Evolutionary conservation across 2,797 vertebrate species (phyloP).

Genomic region (Sebastes oblongus): DNA sequence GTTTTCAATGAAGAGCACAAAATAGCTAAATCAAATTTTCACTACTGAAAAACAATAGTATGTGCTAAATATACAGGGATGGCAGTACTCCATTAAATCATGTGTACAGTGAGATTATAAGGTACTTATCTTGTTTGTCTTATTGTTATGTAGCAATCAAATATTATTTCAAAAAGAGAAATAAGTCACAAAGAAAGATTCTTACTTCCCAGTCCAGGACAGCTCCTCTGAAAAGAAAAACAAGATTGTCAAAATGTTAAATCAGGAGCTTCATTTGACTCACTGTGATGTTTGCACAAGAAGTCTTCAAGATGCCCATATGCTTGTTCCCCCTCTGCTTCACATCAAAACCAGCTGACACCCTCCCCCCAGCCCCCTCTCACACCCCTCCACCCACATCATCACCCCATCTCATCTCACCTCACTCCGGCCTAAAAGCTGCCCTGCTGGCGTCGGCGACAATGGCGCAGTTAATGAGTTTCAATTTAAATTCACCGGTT

Average conservation of each 20-base stretch:
- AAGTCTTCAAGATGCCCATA: slow-evolving; percentile 63
- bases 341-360: slow-evolving; percentile 88
- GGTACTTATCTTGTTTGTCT: neutral
- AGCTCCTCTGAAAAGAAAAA: slow-evolving; percentile 21
- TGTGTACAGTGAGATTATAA: neutral
- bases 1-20: neutral
- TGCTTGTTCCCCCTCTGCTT: slow-evolving; percentile 63
- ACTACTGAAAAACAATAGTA: neutral
- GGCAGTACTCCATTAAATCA: neutral
- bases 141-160: neutral
- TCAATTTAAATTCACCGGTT: slow-evolving; percentile 60
- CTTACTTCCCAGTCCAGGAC: slow-evolving; percentile 59
- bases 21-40: neutral
- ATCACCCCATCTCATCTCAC: neutral
- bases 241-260: neutral
- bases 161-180: neutral
- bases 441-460: slow-evolving; percentile 41
- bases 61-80: neutral
- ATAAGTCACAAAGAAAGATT: slow-evolving; percentile 15
- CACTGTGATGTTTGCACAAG: slow-evolving; percentile 39
- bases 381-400: neutral
- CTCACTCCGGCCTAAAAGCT: slow-evolving; percentile 15
- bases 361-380: slow-evolving; percentile 4
- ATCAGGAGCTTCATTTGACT: slow-evolving; percentile 9
- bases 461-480: slow-evolving; percentile 48